Evolutionary conservation across 2,888 invertebrate genomes (phyloP).

Genomic region (Bellardia bayeri): DNA sequence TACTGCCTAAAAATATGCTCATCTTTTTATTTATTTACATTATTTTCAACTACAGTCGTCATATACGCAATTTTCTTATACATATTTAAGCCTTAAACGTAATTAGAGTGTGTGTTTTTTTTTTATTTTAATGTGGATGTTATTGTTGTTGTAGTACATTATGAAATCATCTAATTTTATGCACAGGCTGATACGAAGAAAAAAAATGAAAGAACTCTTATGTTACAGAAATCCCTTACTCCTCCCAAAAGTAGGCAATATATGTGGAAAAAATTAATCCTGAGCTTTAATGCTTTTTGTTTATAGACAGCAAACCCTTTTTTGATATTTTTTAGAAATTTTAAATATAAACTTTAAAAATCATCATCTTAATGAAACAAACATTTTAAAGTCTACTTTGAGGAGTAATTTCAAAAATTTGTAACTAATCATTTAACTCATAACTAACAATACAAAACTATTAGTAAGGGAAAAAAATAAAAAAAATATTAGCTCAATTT

Average conservation of each 20-base stretch:
- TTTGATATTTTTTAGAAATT: neutral
- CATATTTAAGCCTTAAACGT: conserved; percentile 69
- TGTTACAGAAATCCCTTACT: conserved; percentile 57
- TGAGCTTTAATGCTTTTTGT: conserved; percentile 10
- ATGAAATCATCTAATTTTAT: conserved; percentile 75
- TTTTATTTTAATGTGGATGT: neutral
- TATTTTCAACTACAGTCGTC: conserved; percentile 56
- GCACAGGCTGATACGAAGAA: conserved; percentile 64
- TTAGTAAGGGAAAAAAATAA: too few relatives aligned
- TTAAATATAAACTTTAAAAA: neutral
- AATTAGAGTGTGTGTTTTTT: conserved; percentile 53
- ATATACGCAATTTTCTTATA: conserved; percentile 72
- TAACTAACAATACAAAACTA: too few relatives aligned
- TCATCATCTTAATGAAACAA: conserved; percentile 13
- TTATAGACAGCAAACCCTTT: conserved; percentile 20
- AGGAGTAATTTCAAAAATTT: neutral
- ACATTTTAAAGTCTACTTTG: conserved; percentile 12
- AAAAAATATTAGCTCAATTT: too few relatives aligned
- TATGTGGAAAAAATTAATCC: conserved; percentile 44
- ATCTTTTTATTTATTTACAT: conserved; percentile 67
- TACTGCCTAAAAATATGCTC: conserved; percentile 61
- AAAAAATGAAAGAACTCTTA: conserved; percentile 46
- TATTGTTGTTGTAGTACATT: conserved; percentile 51
- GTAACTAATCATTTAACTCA: neutral
- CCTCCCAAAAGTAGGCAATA: conserved; percentile 59